phyloP scores from a whole-genome alignment of 2,113 vertebrate genomes.

The Aegithalos caudatus region DNA sequence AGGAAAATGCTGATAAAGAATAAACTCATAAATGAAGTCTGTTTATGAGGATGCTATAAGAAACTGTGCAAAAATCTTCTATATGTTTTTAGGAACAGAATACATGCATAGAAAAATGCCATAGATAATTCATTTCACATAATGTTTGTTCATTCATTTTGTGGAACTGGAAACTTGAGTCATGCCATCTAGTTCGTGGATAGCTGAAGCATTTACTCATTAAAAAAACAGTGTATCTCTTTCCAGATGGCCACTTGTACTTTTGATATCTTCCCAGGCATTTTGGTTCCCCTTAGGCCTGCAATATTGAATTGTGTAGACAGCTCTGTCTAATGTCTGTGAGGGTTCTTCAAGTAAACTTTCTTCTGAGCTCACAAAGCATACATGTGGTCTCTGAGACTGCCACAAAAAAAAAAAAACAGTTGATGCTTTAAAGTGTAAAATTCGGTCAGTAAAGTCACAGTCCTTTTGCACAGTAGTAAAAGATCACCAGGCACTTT shows the following conservation, averaged over 20 bases:
- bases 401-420: background rate
- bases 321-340: background rate
- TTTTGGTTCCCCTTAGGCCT: background rate
- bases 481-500: background rate
- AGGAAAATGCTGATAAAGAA: background rate
- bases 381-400: background rate
- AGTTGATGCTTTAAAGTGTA: background rate
- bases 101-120: background rate
- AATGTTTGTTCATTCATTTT: background rate
- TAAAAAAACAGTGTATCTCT: background rate
- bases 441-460: background rate
- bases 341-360: background rate
- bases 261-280: background rate
- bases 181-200: background rate
- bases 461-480: background rate
- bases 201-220: background rate
- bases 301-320: background rate
- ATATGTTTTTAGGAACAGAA: background rate
- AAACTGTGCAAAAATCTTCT: background rate
- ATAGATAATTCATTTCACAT: background rate
- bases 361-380: background rate
- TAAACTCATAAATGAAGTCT: background rate
- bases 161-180: background rate
- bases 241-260: background rate
- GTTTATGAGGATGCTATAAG: background rate